phyloP scores from a whole-genome alignment of 2,888 invertebrate genomes.

The Rhimphoctona megacephalus region DNA sequence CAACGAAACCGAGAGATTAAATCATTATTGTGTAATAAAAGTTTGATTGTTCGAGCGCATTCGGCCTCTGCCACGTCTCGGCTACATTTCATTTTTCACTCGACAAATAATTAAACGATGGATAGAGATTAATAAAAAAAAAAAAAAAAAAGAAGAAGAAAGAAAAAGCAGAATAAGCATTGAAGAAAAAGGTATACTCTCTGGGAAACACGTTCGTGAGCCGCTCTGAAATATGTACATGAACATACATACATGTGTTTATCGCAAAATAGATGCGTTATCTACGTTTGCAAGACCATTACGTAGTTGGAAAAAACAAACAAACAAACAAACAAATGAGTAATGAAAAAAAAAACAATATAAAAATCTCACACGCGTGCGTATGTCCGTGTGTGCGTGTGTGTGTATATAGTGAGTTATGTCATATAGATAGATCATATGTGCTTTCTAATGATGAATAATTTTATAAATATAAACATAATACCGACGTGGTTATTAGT shows the following conservation, averaged over 20 bases:
- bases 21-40: constrained; percentile 59
- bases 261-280: constrained; percentile 59
- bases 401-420: constrained; percentile 79
- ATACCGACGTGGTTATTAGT: constrained; percentile 76
- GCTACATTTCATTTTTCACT: constrained; percentile 66
- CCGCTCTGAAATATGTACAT: constrained; percentile 79
- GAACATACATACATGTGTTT: constrained; percentile 75
- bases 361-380: constrained; percentile 64
- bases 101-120: constrained; percentile 44
- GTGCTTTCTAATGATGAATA: constrained; percentile 84
- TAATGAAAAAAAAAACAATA: constrained; percentile 37
- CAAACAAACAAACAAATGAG: constrained; percentile 33
- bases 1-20: constrained; percentile 49
- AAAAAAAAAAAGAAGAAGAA: constrained; percentile 45
- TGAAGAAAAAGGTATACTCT: constrained; percentile 73
- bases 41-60: constrained; percentile 60
- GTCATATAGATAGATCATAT: constrained; percentile 83
- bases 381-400: constrained; percentile 75
- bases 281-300: constrained; percentile 61
- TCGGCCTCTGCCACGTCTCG: constrained; percentile 59
- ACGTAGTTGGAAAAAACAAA: constrained; percentile 53
- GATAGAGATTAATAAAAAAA: constrained; percentile 42
- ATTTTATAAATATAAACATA: constrained; percentile 84
- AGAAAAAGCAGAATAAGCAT: constrained; percentile 44
- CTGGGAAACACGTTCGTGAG: constrained; percentile 78